phyloP scores from a whole-genome alignment of 2,113 vertebrate species.

The Miniopterus natalensis region DNA sequence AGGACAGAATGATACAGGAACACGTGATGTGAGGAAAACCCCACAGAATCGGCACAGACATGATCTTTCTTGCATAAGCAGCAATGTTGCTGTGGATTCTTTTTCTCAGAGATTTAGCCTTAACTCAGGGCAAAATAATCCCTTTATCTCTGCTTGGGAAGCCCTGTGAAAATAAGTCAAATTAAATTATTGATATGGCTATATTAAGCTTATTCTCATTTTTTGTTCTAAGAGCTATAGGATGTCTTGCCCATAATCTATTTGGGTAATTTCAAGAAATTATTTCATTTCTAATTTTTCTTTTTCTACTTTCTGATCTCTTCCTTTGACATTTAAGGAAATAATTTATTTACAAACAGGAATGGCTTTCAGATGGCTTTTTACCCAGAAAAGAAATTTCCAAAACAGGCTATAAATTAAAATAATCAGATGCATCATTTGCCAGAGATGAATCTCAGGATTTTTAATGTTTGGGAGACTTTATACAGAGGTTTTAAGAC shows the following conservation, averaged over 20 bases:
- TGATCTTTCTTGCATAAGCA: background rate
- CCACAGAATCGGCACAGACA: background rate
- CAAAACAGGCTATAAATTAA: constrained; percentile 42
- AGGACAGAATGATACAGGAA: background rate
- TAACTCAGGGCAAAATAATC: background rate
- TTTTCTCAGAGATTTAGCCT: background rate
- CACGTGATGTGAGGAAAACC: background rate
- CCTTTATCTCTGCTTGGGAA: constrained; percentile 11
- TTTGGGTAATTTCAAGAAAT: constrained; percentile 38
- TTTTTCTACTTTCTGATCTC: background rate
- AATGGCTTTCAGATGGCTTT: constrained; percentile 55
- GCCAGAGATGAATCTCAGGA: background rate
- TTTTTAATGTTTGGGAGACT: constrained; percentile 9
- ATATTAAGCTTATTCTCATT: background rate
- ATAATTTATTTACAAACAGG: constrained; percentile 63
- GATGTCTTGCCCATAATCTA: background rate
- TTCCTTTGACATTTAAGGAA: constrained; percentile 40
- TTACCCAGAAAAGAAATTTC: constrained; percentile 45
- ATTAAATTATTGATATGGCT: background rate
- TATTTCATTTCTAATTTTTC: constrained; percentile 21
- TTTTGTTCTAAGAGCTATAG: background rate
- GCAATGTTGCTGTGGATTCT: background rate
- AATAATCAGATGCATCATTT: constrained; percentile 35
- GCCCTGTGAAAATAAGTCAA: constrained; percentile 9
- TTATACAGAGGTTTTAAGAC: constrained; percentile 19